Percentiles rank a stretch among this genome's conserved stretches.
Evolutionary conservation across 1,140 invertebrate species (phyloP).

Genomic region (Lutraria rhynchaena): DNA sequence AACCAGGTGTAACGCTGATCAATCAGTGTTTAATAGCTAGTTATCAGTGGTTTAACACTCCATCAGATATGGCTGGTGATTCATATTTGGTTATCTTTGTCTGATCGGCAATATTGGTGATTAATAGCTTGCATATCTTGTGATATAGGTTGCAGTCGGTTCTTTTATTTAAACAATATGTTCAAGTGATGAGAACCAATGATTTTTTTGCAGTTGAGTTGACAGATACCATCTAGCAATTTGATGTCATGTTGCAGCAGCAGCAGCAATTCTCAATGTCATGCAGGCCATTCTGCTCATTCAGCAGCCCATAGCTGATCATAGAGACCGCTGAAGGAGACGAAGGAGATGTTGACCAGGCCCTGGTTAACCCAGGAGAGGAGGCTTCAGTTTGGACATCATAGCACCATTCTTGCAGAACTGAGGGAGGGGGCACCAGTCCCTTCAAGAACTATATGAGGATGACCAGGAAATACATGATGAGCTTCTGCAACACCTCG

Average conservation of each 20-base stretch:
- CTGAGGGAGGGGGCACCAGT: conserved; percentile 31
- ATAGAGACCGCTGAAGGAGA: conserved; percentile 10
- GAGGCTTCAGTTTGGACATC: conserved; percentile 33
- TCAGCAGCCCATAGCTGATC: conserved; percentile 44
- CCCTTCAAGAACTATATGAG: conserved; percentile 61
- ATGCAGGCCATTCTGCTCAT: conserved; percentile 17
- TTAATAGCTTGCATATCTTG: too few relatives aligned
- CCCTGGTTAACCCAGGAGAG: too few relatives aligned
- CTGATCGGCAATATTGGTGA: too few relatives aligned
- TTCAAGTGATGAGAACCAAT: conserved; percentile 35
- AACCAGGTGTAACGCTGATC: conserved; percentile 11
- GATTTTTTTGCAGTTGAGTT: conserved; percentile 24
- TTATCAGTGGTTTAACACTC: conserved; percentile 37
- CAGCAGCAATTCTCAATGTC: conserved; percentile 43
- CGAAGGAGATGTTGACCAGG: too few relatives aligned
- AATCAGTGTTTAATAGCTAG: conserved; percentile 46
- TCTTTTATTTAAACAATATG: too few relatives aligned
- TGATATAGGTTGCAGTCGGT: too few relatives aligned
- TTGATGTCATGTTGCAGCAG: conserved; percentile 46
- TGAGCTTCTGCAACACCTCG: too few relatives aligned
- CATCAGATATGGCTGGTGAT: conserved; percentile 35
- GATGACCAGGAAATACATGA: conserved; percentile 60
- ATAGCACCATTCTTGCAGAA: conserved; percentile 34
- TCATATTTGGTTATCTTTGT: too few relatives aligned
- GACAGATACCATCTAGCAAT: conserved; percentile 10